Evolutionary conservation across 2,797 vertebrate genomes (phyloP), one percentile per base, ranked within the genome.

Genomic region (Gadopsis bispinosus): DNA sequence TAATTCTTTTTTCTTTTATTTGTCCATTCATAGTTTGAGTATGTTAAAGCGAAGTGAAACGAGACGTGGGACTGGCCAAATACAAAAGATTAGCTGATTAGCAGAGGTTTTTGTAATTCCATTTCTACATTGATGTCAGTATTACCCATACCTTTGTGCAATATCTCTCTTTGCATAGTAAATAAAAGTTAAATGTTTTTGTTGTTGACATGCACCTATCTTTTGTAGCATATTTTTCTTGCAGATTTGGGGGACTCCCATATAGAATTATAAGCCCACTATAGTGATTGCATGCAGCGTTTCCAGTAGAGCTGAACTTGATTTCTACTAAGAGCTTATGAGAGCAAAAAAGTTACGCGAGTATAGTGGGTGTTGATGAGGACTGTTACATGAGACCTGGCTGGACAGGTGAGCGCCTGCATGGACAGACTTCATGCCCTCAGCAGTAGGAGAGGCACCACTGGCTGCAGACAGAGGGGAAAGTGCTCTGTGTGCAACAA

Each of bases 101-200:
- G 88, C 88, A 75, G 83, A 88, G 51, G 41, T 75, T 88, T 89
- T 89, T 86, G 82, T 89, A 87, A 85, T 77, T 93, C 83, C 89
- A 87, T 85, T 83, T 91, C 91, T 89, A 89, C 81, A 88, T 67
- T 78, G 83, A 89, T 91, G 83, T 88, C 87, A 69, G 91, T 87
- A 85, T 93, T 90, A 93, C 88, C 92, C 93, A 91, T 90, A 88
- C 79, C 66, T 90, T 96, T 97, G 97, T 97, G 96, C 96, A 97
- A 95, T 95, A 96, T 94, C 94, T 95, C 95, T 95, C 92, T 96
- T 98, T 99, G 98, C 97, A 99, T 99, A 99, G 97, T 97, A 96
- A 97, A 97, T 96, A 95, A 97, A 96, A 96, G 93, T 95, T 94
- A 93, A 91, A 93, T 93, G 92, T 94, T 94, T 83, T 90, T 85